Evolutionary conservation across 2,797 vertebrate species (phyloP), one percentile per base, ranked within the genome.

Genomic region (Microchirus variegatus): DNA sequence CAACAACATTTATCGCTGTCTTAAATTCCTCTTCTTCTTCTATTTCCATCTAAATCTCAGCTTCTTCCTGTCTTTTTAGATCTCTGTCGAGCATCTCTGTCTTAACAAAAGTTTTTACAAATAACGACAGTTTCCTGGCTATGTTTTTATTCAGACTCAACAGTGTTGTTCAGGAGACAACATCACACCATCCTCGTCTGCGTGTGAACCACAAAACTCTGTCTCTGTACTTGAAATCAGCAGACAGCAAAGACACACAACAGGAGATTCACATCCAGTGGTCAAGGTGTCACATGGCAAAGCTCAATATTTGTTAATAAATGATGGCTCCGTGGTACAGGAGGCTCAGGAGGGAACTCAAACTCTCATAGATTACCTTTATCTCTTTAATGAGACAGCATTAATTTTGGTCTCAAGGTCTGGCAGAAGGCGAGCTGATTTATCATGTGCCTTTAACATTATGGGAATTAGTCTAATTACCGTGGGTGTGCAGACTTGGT

Each of bases 401-500:
- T 95, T 95, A 93, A 95, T 95, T 95, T 95, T 90, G 87, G 83
- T 83, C 86, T 90, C 95, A 96, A 95, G 95, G 95, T 95, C 94
- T 89, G 77, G 67, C 63, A 59, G 70, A 84, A 81, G 84, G 77
- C 49, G 7, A 36, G 45, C 53, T 91, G 91, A 94, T 94, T 95
- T 91, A 92, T 91, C 63, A 71, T 43, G 67, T 73, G 67, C 77
- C 75, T 86, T 73, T 86, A 90, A 83, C 85, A 6, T 74, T 83
- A 87, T 90, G 90, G 82, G 91, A 91, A 91, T 91, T 82, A 87
- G 82, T 77, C 82, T 93, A 87, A 93, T 93, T 89, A 90, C 78
- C 74, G 55, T 46, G 10, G 65, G 63, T 58, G 70, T 37, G 35
- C 60, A 64, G 74, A 73, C 73, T 69, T 74, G 78, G 73, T 85